phyloP scores from a whole-genome alignment of 1,140 invertebrate species.

The Kradibia gibbosae region DNA sequence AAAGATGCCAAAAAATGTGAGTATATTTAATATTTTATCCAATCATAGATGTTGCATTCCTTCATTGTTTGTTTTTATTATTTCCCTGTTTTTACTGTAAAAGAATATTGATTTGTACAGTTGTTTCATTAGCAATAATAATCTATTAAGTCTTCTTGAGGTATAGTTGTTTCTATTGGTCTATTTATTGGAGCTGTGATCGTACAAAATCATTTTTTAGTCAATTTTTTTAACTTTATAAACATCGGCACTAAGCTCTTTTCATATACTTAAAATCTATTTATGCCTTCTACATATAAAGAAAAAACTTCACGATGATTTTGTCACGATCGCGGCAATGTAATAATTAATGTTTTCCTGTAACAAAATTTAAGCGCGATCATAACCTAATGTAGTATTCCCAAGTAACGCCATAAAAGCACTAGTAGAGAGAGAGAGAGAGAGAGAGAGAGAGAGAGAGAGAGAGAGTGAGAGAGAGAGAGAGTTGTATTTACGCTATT shows the following conservation, averaged over 20 bases:
- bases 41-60: slow-evolving; percentile 50
- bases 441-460: too few relatives aligned
- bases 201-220: slow-evolving; percentile 55
- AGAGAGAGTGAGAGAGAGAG: too few relatives aligned
- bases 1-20: slow-evolving; percentile 39
- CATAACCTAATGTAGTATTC: not conserved
- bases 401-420: not conserved
- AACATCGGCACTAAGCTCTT: slow-evolving; percentile 47
- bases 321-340: slow-evolving; percentile 60
- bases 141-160: slow-evolving; percentile 74
- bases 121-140: slow-evolving; percentile 69
- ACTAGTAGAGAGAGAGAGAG: too few relatives aligned
- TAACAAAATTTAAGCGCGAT: slow-evolving; percentile 71
- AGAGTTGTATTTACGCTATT: not conserved
- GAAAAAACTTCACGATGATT: slow-evolving; percentile 43
- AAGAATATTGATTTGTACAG: slow-evolving; percentile 74
- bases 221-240: slow-evolving; percentile 28
- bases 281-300: slow-evolving; percentile 32
- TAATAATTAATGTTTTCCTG: slow-evolving; percentile 67
- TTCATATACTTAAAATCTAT: slow-evolving; percentile 38
- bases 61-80: slow-evolving; percentile 50
- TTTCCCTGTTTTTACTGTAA: slow-evolving; percentile 64
- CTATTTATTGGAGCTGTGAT: slow-evolving; percentile 66
- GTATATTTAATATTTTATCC: slow-evolving; percentile 38
- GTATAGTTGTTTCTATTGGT: slow-evolving; percentile 75